A percentile compares a stretch with the other conserved stretches of the same genome.
Evolutionary conservation across 1,140 invertebrate species (phyloP).

Genomic region (Drosophila eugracilis): DNA sequence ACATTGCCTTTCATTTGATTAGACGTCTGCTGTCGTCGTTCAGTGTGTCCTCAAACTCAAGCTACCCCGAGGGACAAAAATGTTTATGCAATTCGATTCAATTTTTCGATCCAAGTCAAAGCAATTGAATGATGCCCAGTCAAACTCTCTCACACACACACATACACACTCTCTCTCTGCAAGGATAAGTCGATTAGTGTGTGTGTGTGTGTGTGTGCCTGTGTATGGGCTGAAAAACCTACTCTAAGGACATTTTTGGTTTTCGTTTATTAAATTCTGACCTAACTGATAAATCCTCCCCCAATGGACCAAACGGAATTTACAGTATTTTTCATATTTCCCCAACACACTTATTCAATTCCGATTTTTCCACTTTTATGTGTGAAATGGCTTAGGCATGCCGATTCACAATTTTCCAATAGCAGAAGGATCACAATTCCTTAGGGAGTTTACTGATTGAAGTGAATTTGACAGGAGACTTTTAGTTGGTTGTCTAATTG

Average conservation of each 20-base stretch:
- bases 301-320: constrained; percentile 14
- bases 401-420: constrained; percentile 1
- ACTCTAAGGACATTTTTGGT: constrained; percentile 43
- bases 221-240: constrained; percentile 21
- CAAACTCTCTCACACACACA: constrained; percentile 12
- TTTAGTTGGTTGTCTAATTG: no score
- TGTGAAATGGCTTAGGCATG: constrained; percentile 22
- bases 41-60: constrained; percentile 19
- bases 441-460: constrained; percentile 13
- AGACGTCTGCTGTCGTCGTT: constrained; percentile 45
- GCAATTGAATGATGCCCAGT: constrained; percentile 43
- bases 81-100: constrained; percentile 72
- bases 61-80: constrained; percentile 45
- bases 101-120: constrained; percentile 52
- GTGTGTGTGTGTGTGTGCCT: constrained; percentile 8
- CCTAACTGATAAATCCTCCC: constrained; percentile 16
- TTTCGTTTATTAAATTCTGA: constrained; percentile 70
- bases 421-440: constrained; percentile 8
- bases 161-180: neutral
- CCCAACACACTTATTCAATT: constrained; percentile 13
- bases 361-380: neutral
- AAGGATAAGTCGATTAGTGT: constrained; percentile 40
- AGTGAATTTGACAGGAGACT: neutral
- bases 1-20: constrained; percentile 55
- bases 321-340: constrained; percentile 33